A percentile compares a stretch with the other conserved stretches of the same genome.
Conservation (phyloP, 2,113 vertebrate genomes). For the Leptosomus discolor region DNA sequence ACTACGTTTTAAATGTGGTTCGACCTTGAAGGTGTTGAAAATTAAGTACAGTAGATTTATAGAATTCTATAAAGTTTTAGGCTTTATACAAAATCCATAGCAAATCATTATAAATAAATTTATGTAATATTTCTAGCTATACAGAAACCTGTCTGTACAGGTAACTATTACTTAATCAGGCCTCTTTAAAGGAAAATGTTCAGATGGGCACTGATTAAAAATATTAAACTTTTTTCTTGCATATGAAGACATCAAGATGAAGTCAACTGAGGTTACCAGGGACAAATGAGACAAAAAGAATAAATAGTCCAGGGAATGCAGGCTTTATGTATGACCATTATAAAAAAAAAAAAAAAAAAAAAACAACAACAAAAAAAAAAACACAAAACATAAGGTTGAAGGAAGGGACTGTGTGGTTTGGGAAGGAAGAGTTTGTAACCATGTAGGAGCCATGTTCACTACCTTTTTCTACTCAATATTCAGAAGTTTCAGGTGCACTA, state of each 20-base stretch:
- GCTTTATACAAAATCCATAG: neutral
- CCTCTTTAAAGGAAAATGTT: neutral
- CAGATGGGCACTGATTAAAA: neutral
- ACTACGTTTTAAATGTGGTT: neutral
- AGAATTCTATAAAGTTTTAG: neutral
- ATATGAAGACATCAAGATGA: neutral
- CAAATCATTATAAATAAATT: neutral
- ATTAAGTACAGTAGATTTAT: neutral
- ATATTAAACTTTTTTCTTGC: neutral
- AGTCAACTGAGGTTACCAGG: neutral
- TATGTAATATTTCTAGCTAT: neutral
- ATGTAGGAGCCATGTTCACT: neutral
- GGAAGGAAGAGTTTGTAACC: neutral
- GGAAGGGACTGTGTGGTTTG: accelerated
- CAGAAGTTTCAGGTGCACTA: neutral
- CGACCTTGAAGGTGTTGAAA: neutral
- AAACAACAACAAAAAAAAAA: neutral
- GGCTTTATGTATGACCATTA: neutral
- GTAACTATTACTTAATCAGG: neutral
- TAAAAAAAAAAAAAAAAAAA: neutral
- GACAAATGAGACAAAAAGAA: neutral
- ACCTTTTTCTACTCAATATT: neutral
- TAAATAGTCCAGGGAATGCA: neutral
- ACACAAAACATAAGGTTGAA: neutral
- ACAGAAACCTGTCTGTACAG: neutral